Base-by-base conservation (phyloP, 2,113 vertebrate genomes). In the Gila orcuttii region DNA sequence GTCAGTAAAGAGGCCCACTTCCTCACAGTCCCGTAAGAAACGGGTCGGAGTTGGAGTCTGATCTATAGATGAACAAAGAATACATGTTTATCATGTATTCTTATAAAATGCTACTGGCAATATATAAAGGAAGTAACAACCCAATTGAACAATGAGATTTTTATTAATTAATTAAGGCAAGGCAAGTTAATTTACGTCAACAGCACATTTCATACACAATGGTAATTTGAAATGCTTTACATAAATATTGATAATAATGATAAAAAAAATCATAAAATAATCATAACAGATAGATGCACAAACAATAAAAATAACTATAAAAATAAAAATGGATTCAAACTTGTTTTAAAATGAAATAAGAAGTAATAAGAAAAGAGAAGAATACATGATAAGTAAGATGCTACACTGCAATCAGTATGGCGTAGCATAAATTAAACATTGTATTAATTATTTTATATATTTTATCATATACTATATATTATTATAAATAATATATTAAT, bases 21-120 rank as follows among this genome's bases (percentile, higher is more conserved):
- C 98, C 87, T 99, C 98, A 85, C 98, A 99, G 93, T 98, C 99
- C 95, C 97, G 97, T 93, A 99, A 93, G 92, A 99, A 99, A 68
- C 97, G 95, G 0, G 98, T 99, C 28, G 98, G 98, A 0, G 98
- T 99, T 0, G 98, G 98, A 76, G 98, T 99, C 93, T 99, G 97
- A 94, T 99, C 98, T 99, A 90, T 47, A 87, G 4, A 81, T 71
- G 31, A 69, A 31, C 42, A 81, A 59, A 89, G 33, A 76, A 28
- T 4, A 83, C 12, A 84, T 13, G 55, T 17, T 73, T 23, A 81
- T 19, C 80, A 59, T 7, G 79, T 36, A 86, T 25, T 19, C 50
- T 57, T n/a, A 78, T 19, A 59, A 57, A 59, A 57, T 55, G 3
- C 1, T 25, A 52, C 25, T 33, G 15, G 45, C 13, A 52, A 76